Percentiles rank a stretch among this genome's conserved stretches.
phyloP scores from a whole-genome alignment of 2,113 vertebrate genomes.

The Helogale parvula region DNA sequence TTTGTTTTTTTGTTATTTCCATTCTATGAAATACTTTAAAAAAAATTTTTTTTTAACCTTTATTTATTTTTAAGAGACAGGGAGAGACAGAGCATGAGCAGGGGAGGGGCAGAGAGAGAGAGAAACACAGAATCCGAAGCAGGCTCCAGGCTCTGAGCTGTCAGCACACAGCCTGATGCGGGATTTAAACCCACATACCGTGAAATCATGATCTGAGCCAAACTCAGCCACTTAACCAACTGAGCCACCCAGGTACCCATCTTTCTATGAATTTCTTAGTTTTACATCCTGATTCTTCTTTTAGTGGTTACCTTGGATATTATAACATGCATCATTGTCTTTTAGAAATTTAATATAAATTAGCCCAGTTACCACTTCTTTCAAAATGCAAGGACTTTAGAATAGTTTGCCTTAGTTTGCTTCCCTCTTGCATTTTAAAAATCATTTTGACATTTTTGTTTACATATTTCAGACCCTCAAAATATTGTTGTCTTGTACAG shows the following conservation, averaged over 20 bases:
- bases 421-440: neutral
- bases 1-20: neutral
- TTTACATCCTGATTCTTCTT: neutral
- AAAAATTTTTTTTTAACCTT: too few relatives aligned
- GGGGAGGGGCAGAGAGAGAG: too few relatives aligned
- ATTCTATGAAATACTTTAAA: neutral
- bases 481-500: neutral
- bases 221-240: accelerated
- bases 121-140: too few relatives aligned
- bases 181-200: too few relatives aligned
- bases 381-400: neutral
- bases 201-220: too few relatives aligned
- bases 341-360: neutral
- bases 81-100: too few relatives aligned
- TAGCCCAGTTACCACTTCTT: neutral
- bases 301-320: neutral
- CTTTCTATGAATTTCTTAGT: neutral
- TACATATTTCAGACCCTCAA: neutral
- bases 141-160: too few relatives aligned
- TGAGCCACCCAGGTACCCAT: too few relatives aligned
- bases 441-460: neutral
- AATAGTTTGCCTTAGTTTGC: neutral
- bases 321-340: neutral
- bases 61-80: too few relatives aligned
- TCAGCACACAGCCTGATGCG: too few relatives aligned